A percentile compares a stretch with the other conserved stretches of the same genome.
These are phyloP conservation scores for Epinephelus lanceolatus DNA, from an alignment of 2,113 vertebrate genomes.

Conservation along the genomic window DNA sequence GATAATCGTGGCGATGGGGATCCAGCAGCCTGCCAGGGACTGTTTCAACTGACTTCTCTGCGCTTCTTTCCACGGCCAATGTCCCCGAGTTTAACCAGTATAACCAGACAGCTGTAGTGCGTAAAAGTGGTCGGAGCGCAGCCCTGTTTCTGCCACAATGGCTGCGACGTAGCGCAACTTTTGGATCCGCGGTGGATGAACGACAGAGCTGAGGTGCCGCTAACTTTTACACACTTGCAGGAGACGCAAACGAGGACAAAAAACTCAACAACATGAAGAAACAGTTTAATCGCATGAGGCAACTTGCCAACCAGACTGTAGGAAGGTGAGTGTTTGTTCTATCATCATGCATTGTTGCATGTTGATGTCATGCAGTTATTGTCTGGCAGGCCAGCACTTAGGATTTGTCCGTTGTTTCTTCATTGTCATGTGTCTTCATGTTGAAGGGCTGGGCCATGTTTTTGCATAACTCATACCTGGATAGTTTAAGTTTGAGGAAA, in stretches of 20 bases:
- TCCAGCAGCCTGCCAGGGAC: not conserved
- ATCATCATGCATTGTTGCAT: not conserved
- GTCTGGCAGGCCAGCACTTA: not conserved
- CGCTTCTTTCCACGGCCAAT: not conserved
- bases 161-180: conserved; percentile 74
- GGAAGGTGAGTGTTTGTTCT: conserved; percentile 87
- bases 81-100: not conserved
- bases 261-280: conserved; percentile 90
- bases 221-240: conserved; percentile 59
- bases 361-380: not conserved
- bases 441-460: conserved; percentile 37
- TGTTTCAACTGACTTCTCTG: conserved; percentile 12
- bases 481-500: not conserved
- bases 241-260: conserved; percentile 8
- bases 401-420: not conserved
- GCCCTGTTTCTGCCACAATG: conserved; percentile 61
- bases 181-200: conserved; percentile 56
- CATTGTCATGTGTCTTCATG: conserved; percentile 28
- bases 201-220: conserved; percentile 41
- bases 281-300: conserved; percentile 96
- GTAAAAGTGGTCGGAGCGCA: conserved; percentile 22
- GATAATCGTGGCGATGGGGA: conserved; percentile 41
- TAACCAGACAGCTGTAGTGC: not conserved
- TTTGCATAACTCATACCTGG: conserved; percentile 7
- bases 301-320: conserved; percentile 97